phyloP scores from a whole-genome alignment of 1,140 invertebrate species.

The Bemisia tabaci region DNA sequence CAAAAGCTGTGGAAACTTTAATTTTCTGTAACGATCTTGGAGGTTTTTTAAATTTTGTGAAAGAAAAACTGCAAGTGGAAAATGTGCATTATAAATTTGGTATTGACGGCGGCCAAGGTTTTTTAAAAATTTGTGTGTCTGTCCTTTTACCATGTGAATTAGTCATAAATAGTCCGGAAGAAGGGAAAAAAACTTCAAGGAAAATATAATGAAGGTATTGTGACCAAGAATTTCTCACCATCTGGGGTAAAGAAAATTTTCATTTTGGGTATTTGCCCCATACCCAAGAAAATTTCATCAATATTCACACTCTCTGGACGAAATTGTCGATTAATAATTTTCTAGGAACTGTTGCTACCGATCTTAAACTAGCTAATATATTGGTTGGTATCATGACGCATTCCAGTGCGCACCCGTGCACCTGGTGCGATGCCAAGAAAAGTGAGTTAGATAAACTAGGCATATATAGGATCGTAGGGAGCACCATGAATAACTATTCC shows the following conservation, averaged over 20 bases:
- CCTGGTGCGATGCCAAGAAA: not conserved
- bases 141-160: not conserved
- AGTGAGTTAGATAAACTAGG: not conserved
- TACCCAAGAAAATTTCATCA: not conserved
- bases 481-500: not conserved
- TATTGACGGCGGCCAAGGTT: not conserved
- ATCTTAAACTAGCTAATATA: not conserved
- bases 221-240: not conserved
- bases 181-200: not conserved
- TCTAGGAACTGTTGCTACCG: not conserved
- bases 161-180: not conserved
- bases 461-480: not conserved
- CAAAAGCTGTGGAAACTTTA: not conserved
- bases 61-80: not conserved
- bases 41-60: not conserved
- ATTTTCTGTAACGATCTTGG: not conserved
- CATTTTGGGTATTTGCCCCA: not conserved
- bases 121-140: not conserved
- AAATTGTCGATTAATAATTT: not conserved
- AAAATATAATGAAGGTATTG: not conserved
- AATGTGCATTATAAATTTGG: not conserved
- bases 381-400: not conserved
- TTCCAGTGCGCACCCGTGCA: not conserved
- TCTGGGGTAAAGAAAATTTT: not conserved
- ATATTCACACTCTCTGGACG: not conserved